A percentile compares a stretch with the other conserved stretches of the same genome.
phyloP scores from a whole-genome alignment of 2,113 vertebrate species.

The Bothrops jararaca region DNA sequence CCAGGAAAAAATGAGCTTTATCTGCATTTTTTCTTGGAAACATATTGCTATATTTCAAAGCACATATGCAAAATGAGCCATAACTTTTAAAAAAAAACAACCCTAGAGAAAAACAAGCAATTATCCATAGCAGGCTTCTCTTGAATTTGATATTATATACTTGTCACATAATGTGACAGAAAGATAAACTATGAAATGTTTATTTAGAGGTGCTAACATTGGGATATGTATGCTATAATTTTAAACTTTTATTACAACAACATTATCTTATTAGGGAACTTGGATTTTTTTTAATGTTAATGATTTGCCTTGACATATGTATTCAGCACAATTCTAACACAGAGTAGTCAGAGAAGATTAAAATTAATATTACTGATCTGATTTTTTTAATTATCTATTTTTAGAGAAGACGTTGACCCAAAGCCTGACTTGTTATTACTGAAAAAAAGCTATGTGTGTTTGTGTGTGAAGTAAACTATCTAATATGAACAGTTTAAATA shows the following conservation, averaged over 20 bases:
- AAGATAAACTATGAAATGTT: conserved; percentile 14
- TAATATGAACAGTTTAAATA: background rate
- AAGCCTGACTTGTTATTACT: background rate
- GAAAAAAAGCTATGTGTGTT: too few relatives aligned
- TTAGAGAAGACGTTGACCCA: background rate
- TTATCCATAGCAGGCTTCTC: background rate
- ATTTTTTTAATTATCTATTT: background rate
- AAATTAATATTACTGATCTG: background rate
- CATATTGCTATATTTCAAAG: background rate
- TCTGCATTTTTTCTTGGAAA: background rate
- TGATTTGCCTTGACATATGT: background rate
- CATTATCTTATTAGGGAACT: background rate
- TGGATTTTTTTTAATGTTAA: background rate
- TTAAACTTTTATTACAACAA: background rate
- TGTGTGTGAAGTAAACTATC: background rate
- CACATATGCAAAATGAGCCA: background rate
- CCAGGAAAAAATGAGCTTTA: background rate
- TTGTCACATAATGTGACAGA: conserved; percentile 2
- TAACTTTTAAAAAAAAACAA: background rate
- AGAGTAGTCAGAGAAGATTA: background rate
- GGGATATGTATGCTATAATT: background rate
- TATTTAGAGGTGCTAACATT: background rate
- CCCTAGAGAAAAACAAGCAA: background rate
- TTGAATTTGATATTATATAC: background rate
- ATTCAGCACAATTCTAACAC: background rate